Evolutionary conservation across 2,888 invertebrate genomes (phyloP).

Genomic region (Cosmopolites sordidus): DNA sequence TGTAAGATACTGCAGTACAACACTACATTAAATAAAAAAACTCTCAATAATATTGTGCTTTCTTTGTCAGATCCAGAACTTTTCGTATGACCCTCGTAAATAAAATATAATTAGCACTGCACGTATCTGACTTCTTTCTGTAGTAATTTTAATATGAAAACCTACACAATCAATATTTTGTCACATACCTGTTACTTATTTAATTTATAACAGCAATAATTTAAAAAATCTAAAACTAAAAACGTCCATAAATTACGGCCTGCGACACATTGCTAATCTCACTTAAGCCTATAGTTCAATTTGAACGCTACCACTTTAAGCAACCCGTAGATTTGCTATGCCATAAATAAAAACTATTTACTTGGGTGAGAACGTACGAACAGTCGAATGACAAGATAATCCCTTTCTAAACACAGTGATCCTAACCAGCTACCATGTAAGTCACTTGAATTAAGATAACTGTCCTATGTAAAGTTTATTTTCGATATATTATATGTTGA

Average conservation of each 20-base stretch:
- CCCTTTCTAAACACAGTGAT: slow-evolving; percentile 22
- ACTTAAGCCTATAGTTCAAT: slow-evolving; percentile 19
- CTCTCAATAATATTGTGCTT: too few relatives aligned
- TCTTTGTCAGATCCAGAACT: too few relatives aligned
- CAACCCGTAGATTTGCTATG: slow-evolving; percentile 24
- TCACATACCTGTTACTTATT: too few relatives aligned
- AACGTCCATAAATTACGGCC: slow-evolving; percentile 14
- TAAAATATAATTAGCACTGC: too few relatives aligned
- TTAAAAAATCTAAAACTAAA: slow-evolving; percentile 5
- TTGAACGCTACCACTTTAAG: slow-evolving; percentile 20
- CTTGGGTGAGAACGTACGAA: not conserved
- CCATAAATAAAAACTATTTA: slow-evolving; percentile 25
- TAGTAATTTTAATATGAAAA: too few relatives aligned
- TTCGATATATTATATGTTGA: slow-evolving; percentile 13
- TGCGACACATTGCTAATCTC: slow-evolving; percentile 13
- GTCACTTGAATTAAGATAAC: slow-evolving; percentile 24
- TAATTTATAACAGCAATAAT: not conserved
- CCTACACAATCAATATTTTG: too few relatives aligned
- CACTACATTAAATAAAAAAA: too few relatives aligned
- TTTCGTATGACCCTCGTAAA: too few relatives aligned
- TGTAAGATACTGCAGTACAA: too few relatives aligned
- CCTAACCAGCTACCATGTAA: slow-evolving; percentile 24
- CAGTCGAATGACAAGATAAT: slow-evolving; percentile 23
- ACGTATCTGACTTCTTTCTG: too few relatives aligned
- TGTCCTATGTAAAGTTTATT: slow-evolving; percentile 20